Base-by-base conservation (phyloP, 1,140 invertebrate genomes). In the Babylonia areolata region DNA sequence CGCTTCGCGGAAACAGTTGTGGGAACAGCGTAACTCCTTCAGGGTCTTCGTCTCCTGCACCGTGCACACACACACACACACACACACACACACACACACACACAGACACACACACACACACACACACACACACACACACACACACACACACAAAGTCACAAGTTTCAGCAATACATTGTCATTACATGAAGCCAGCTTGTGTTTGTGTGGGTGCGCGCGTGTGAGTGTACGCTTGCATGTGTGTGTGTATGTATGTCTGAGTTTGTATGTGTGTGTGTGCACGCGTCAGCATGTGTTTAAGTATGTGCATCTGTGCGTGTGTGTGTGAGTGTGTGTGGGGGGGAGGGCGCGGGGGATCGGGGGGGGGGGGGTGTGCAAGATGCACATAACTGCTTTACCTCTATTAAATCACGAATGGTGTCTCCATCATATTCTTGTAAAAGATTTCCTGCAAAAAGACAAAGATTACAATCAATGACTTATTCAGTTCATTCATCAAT, bases 1-100 rank as follows among this genome's bases (percentile, higher is more conserved):
- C 6, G 58, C 42, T 35, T 86, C 85, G 11, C 85, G 78, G n/a
- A 86, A 86, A 81, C 85, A 86, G 54, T 86, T 86, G 78, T 86
- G 85, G 20, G 73, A 64, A 35, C 46, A n/a, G 15, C 64, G 64
- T 12, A 86, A 37, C 64, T 86, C 85, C 79, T 86, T 86, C 20
- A 86, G 33, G 39, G 54, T 86, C 28, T 51, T n/a, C 20, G 85
- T 80, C 20, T 86, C 73, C 78, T 85, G 75, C 28, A 33, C 79
- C 58, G 28, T 23, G 28, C 58, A 64, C 2, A 64, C 58, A 64
- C 58, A 64, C 58, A 64, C 58, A 64, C 58, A 64, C 58, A 64
- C 58, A 64, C 58, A 64, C 58, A 64, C 58, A 64, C 58, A 64
- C 58, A 64, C 58, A 64, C 58, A 64, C 58, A 64, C 58, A 64